Conservation (phyloP, 64 coral and sea anemone species). For the Anthopleura sola region DNA sequence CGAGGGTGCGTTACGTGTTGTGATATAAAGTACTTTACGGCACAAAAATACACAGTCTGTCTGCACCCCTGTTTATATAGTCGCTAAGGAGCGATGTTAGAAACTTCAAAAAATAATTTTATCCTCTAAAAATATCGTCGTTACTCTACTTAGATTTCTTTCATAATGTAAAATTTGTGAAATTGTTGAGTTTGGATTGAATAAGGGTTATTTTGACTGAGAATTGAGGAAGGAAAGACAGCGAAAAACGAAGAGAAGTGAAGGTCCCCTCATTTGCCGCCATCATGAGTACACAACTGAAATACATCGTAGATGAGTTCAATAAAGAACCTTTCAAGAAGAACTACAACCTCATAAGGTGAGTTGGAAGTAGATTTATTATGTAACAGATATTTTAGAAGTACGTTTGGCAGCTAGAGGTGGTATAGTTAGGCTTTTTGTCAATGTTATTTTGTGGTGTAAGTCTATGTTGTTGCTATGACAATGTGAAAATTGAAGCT, state of each 20-base stretch:
- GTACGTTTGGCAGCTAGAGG: background rate
- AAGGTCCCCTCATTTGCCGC: background rate
- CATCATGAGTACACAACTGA: conserved; percentile 91
- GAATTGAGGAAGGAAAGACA: background rate
- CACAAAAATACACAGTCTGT: background rate
- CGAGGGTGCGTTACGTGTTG: background rate
- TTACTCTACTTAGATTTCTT: background rate
- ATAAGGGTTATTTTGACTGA: background rate
- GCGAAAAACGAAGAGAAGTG: background rate
- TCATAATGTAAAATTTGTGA: background rate
- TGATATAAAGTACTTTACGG: background rate
- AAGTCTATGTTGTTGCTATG: too few species aligned
- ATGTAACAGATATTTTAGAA: background rate
- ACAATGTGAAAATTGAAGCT: too few species aligned
- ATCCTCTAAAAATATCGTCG: background rate
- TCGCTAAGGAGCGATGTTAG: conserved; percentile 3
- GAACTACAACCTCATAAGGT: conserved; percentile 99
- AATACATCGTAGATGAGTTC: conserved; percentile 93
- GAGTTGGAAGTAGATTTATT: background rate
- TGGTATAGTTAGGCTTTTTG: background rate
- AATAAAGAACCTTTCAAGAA: conserved; percentile 97
- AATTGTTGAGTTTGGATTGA: background rate
- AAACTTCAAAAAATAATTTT: background rate
- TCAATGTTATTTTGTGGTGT: background rate
- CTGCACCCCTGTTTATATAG: background rate